These are phyloP conservation scores for Turdus rufiventris DNA, from an alignment of 2,113 vertebrate species.

Conservation along the genomic window DNA sequence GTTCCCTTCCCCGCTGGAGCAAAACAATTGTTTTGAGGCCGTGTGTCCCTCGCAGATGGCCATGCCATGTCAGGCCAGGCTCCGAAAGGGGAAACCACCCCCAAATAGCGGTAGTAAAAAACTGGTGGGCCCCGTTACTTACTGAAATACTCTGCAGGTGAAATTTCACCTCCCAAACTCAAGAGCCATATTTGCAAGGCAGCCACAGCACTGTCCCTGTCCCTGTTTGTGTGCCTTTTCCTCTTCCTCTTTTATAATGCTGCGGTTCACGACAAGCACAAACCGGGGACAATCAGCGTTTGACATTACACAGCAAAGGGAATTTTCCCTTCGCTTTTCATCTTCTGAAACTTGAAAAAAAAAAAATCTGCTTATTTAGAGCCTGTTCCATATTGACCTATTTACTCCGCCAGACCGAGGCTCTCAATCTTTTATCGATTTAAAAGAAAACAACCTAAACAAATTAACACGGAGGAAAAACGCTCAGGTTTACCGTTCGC, in stretches of 20 bases:
- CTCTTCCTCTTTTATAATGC: not conserved
- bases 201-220: not conserved
- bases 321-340: not conserved
- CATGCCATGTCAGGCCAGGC: not conserved
- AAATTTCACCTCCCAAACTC: not conserved
- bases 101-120: not conserved
- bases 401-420: constrained; percentile 35
- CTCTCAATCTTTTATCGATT: constrained; percentile 51
- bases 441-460: constrained; percentile 43
- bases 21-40: not conserved
- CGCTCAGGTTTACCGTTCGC: not conserved
- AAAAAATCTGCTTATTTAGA: constrained; percentile 18
- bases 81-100: not conserved
- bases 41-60: not conserved
- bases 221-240: not conserved
- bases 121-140: not conserved
- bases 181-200: not conserved
- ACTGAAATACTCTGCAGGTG: not conserved
- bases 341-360: not conserved
- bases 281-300: not conserved
- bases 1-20: not conserved
- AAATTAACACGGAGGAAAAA: not conserved
- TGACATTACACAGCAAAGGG: not conserved
- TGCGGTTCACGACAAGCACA: not conserved
- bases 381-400: constrained; percentile 52